These are phyloP conservation scores for Cephalopachus bancanus DNA, from an alignment of 2,797 vertebrate species.

Conservation along the genomic window DNA sequence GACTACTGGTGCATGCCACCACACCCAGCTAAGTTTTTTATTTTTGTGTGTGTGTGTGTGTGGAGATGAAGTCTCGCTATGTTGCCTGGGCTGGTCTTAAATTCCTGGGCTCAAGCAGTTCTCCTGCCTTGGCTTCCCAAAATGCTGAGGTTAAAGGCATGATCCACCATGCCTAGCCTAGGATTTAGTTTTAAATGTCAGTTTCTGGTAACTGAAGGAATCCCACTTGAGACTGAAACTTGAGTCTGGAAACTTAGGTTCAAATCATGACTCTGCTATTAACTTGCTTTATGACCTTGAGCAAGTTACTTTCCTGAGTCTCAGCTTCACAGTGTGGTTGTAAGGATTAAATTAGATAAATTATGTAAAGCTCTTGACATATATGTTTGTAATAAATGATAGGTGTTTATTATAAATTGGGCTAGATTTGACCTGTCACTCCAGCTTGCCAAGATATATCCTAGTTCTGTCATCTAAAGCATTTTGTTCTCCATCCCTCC, in stretches of 20 bases:
- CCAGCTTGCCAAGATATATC: not conserved
- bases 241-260: constrained; percentile 20
- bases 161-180: not conserved
- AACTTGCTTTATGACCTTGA: constrained; percentile 62
- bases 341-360: constrained; percentile 60
- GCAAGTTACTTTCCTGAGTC: not conserved
- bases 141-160: too few relatives aligned
- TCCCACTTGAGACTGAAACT: constrained; percentile 47
- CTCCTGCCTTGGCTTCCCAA: too few relatives aligned
- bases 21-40: too few relatives aligned
- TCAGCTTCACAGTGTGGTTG: not conserved
- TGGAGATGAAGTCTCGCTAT: too few relatives aligned
- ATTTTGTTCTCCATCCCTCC: constrained; percentile 50
- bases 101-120: too few relatives aligned
- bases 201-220: constrained; percentile 27
- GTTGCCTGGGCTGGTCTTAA: too few relatives aligned
- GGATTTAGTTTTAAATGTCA: constrained; percentile 53
- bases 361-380: constrained; percentile 67
- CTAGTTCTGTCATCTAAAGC: constrained; percentile 60
- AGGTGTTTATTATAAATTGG: constrained; percentile 34
- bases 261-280: constrained; percentile 16
- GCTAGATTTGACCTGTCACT: constrained; percentile 67
- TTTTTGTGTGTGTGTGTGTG: too few relatives aligned
- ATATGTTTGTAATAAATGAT: constrained; percentile 52
- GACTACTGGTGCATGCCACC: too few relatives aligned